Conservation (phyloP, 2,888 invertebrate genomes). For the Agriopis aurantiaria region DNA sequence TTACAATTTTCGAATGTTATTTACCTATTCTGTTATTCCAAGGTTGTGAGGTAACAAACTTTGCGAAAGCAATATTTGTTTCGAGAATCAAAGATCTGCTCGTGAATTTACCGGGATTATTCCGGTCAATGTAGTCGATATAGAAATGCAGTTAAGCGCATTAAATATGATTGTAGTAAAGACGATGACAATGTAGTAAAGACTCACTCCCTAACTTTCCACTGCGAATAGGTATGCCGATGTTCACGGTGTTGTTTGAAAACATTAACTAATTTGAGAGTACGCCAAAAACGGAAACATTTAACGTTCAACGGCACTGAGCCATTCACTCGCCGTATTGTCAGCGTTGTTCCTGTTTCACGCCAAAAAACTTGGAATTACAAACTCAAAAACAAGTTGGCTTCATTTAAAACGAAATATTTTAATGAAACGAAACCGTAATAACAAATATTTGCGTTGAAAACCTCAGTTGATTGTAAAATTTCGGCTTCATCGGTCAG, state of each 20-base stretch:
- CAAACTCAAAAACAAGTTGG: slow-evolving; percentile 29
- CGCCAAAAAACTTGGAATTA: slow-evolving; percentile 66
- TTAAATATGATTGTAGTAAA: slow-evolving; percentile 38
- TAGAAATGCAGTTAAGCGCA: slow-evolving; percentile 40
- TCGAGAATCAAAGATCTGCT: slow-evolving; percentile 6
- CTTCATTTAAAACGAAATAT: slow-evolving; percentile 57
- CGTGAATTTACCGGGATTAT: slow-evolving; percentile 4
- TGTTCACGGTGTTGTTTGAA: slow-evolving; percentile 77
- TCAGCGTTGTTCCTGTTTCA: slow-evolving; percentile 68
- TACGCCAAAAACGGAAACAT: slow-evolving; percentile 82
- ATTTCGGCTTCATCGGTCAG: slow-evolving; percentile 62
- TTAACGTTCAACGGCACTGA: slow-evolving; percentile 67
- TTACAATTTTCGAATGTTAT: slow-evolving; percentile 50
- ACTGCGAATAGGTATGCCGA: slow-evolving; percentile 65
- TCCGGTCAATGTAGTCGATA: slow-evolving; percentile 7
- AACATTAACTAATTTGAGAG: slow-evolving; percentile 84
- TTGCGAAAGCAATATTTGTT: slow-evolving; percentile 26
- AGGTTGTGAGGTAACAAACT: slow-evolving; percentile 25
- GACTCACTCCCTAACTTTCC: slow-evolving; percentile 63
- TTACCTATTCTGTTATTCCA: slow-evolving; percentile 44
- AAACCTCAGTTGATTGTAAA: slow-evolving; percentile 60
- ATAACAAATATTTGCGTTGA: slow-evolving; percentile 65
- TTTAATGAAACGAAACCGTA: slow-evolving; percentile 56
- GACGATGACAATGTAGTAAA: slow-evolving; percentile 51
- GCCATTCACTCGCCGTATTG: slow-evolving; percentile 67